phyloP scores from a whole-genome alignment of 1,140 invertebrate genomes.

The Araneus ventricosus region DNA sequence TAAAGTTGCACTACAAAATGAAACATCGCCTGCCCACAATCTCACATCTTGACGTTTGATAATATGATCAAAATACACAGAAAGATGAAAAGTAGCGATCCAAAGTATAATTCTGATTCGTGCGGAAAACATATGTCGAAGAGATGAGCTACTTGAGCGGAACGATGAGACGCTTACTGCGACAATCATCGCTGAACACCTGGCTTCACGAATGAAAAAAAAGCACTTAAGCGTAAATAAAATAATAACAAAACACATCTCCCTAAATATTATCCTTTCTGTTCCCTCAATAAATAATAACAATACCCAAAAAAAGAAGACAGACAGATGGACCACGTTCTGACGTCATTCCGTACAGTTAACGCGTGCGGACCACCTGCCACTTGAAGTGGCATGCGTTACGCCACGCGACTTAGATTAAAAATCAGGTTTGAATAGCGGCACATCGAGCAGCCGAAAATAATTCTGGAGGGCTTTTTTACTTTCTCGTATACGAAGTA shows the following conservation, averaged over 20 bases:
- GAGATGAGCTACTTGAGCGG: neutral
- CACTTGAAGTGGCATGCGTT: conserved; percentile 8
- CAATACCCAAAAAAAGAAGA: neutral
- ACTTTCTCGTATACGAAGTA: no score
- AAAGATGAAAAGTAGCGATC: no score
- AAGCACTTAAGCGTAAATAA: neutral
- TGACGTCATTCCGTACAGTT: conserved; percentile 23
- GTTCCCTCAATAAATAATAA: conserved; percentile 30
- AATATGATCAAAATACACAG: no score
- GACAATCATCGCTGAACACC: neutral
- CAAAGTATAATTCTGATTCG: no score
- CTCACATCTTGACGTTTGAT: no score
- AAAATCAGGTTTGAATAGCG: neutral
- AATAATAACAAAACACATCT: conserved; percentile 14
- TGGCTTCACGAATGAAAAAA: neutral
- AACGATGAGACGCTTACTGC: neutral
- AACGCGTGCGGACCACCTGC: conserved; percentile 13
- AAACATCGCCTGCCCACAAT: no score
- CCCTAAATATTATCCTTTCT: conserved; percentile 46
- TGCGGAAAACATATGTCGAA: neutral
- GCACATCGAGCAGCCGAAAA: neutral
- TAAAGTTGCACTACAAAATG: no score
- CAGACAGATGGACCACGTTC: conserved; percentile 28
- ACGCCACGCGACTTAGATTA: conserved; percentile 15
- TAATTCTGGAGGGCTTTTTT: no score